Evolutionary conservation across 2,113 vertebrate species (phyloP), one percentile per base, ranked within the genome.

Genomic region (Oophaga pumilio): DNA sequence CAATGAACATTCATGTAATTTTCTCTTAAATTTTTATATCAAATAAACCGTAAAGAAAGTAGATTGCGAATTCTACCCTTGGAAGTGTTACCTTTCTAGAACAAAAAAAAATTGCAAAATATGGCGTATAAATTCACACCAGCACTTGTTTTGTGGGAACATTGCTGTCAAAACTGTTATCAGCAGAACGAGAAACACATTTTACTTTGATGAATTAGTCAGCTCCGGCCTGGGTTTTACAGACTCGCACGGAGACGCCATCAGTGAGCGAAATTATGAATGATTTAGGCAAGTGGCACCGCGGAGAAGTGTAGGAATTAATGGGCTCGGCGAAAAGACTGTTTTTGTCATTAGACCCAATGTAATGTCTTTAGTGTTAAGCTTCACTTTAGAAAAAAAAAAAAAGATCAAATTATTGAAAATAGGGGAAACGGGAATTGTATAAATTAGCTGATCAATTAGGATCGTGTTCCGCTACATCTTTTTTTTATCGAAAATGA

Each of bases 391-490:
- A 59, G 59, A 68, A 83, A 87, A 87, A 84, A 88, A 87, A 84
- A 88, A 43, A 43, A 43, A 43, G 33, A 43, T 88, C 87, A 53
- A 84, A 88, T 88, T 88, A 88, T 76, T 26, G 81, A 52, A 64
- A 76, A 59, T 24, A 52, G 81, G 59, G 53, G 12, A 78, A 73
- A 88, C 33, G 49, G 81, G 87, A 77, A 77, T 68, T 77, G 80
- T 83, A 49, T 24, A 68, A 83, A 81, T 88, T 66, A 82, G 73
- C 60, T 14, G 71, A 88, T 82, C 24, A 88, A 88, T 88, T 84
- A 88, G 81, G 87, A 88, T 84, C 50, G 28, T 24, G 81, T 84
- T 88, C 49, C 80, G 64, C 57, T 76, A 88, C 83, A 69, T 84
- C 33, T 77, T 43, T 43, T 43, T 64, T 60, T 84, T 69, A 88